Percentiles rank a stretch among this genome's conserved stretches.
These are phyloP conservation scores for Forbesichthys agassizii DNA, from an alignment of 2,113 vertebrate species.

Conservation along the genomic window DNA sequence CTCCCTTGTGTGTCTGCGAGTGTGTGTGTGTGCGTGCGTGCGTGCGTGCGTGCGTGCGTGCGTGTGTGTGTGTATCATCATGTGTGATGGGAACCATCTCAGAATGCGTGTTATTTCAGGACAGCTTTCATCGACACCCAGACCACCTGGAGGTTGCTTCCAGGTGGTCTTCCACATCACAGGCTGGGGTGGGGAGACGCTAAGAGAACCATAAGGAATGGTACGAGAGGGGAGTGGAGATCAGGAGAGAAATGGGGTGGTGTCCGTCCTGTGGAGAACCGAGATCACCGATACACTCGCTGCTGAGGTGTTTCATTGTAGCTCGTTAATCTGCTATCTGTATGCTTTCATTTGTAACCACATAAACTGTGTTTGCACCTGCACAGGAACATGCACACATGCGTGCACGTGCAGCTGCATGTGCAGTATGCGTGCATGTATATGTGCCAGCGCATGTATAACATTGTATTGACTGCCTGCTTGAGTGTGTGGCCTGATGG, in stretches of 20 bases:
- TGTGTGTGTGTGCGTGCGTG: slow-evolving; percentile 12
- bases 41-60: neutral
- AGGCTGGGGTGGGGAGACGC: slow-evolving; percentile 16
- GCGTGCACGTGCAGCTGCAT: neutral
- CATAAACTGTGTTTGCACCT: neutral
- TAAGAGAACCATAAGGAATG: neutral
- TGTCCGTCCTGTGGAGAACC: too few species aligned
- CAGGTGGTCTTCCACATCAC: slow-evolving; percentile 37
- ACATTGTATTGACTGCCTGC: neutral
- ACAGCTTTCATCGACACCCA: slow-evolving; percentile 45
- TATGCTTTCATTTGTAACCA: neutral
- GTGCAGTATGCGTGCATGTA: neutral
- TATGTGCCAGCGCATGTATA: neutral
- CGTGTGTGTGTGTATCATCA: slow-evolving; percentile 28
- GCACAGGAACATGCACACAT: neutral
- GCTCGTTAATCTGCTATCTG: too few species aligned
- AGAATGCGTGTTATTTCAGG: slow-evolving; percentile 24
- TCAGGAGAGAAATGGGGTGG: too few species aligned
- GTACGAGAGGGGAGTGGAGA: too few species aligned
- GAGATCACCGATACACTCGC: too few species aligned
- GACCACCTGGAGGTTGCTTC: slow-evolving; percentile 22
- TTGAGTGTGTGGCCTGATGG: slow-evolving; percentile 16
- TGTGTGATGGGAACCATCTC: neutral
- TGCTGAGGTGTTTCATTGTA: too few species aligned
- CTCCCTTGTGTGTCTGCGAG: slow-evolving; percentile 18